A percentile compares a stretch with the other conserved stretches of the same genome.
Conservation (phyloP, 1,140 invertebrate species). For the Drosophila ficusphila region DNA sequence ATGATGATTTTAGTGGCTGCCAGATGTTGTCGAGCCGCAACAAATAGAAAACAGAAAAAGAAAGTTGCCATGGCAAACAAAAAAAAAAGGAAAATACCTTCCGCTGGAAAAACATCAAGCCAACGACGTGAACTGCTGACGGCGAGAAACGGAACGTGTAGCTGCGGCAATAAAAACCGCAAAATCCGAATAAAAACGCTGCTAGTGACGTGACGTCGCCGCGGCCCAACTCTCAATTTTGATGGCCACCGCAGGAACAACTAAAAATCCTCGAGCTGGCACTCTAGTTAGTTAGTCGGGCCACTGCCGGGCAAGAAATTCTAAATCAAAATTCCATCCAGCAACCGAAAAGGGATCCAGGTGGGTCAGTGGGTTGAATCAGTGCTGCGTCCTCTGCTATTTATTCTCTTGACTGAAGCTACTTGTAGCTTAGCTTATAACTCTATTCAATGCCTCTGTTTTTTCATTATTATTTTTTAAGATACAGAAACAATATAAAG, state of each 20-base stretch:
- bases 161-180: conserved; percentile 59
- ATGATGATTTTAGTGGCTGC: conserved; percentile 60
- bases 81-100: conserved; percentile 23
- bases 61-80: no score
- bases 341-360: conserved; percentile 43
- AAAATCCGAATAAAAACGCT: conserved; percentile 73
- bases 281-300: conserved; percentile 62
- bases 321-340: conserved; percentile 73
- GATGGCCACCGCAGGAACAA: conserved; percentile 48
- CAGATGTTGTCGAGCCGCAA: conserved; percentile 33
- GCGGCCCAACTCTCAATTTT: conserved; percentile 55
- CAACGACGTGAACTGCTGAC: conserved; percentile 66
- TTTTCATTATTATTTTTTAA: neutral
- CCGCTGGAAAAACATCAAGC: conserved; percentile 33
- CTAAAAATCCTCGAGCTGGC: conserved; percentile 50
- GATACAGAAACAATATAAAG: no score
- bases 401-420: no score
- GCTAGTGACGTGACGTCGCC: conserved; percentile 51
- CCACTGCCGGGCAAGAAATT: conserved; percentile 53
- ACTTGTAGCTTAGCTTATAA: no score
- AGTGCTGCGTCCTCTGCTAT: neutral
- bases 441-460: no score
- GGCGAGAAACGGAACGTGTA: conserved; percentile 30
- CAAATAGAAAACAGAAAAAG: conserved; percentile 6
- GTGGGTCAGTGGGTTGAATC: conserved; percentile 20